Evolutionary conservation across 2,888 invertebrate genomes (phyloP).

Genomic region (Lottia gigantea): DNA sequence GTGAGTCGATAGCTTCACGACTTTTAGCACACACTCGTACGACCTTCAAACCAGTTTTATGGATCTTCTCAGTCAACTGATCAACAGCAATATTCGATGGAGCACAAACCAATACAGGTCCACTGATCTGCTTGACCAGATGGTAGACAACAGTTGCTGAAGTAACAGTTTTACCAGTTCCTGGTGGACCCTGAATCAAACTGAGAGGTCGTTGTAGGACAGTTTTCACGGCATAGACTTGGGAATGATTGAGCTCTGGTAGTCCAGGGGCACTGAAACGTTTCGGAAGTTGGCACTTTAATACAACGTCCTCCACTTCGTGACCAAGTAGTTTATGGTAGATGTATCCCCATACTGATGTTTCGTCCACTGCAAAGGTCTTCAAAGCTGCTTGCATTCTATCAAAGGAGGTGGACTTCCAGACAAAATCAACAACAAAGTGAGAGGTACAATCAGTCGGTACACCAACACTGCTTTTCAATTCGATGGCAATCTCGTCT

Average conservation of each 20-base stretch:
- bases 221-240: constrained; percentile 96
- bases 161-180: constrained; percentile 98
- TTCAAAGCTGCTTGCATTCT: constrained; percentile 95
- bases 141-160: constrained; percentile 99
- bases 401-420: constrained; percentile 99
- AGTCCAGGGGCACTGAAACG: constrained; percentile 97
- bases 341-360: constrained; percentile 96
- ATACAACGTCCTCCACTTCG: constrained; percentile 85
- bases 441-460: constrained; percentile 94
- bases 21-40: constrained; percentile 97
- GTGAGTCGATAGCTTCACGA: constrained; percentile 96
- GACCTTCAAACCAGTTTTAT: constrained; percentile 91
- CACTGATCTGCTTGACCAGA: constrained; percentile 91
- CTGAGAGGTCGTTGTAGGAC: constrained; percentile 95
- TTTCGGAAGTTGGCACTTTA: constrained; percentile 92
- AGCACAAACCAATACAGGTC: constrained; percentile 93
- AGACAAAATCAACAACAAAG: constrained; percentile 98
- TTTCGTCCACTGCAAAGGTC: constrained; percentile 95
- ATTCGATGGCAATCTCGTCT: constrained; percentile 96
- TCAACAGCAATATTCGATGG: constrained; percentile 99
- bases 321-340: constrained; percentile 93
- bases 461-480: constrained; percentile 91
- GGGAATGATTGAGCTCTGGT: constrained; percentile 97
- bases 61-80: constrained; percentile 98
- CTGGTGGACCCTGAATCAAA: constrained; percentile 94